These are phyloP conservation scores for Plutella xylostella DNA, from an alignment of 2,888 invertebrate genomes.

Conservation along the genomic window DNA sequence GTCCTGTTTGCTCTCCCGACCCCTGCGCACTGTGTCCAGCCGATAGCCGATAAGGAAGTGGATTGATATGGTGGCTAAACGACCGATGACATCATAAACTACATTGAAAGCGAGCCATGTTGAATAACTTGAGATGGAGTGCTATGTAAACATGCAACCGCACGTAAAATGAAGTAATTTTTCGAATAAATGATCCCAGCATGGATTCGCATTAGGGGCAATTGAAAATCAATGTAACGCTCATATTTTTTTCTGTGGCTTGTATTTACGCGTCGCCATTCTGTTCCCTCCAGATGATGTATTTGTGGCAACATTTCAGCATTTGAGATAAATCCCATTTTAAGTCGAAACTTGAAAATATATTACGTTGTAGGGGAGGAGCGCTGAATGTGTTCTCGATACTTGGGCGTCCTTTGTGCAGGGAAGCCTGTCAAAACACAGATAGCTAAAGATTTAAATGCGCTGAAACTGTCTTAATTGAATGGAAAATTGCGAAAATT, in stretches of 20 bases:
- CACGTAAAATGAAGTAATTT: slow-evolving; percentile 6
- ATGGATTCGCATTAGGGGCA: slow-evolving; percentile 16
- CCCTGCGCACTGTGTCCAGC: slow-evolving; percentile 7
- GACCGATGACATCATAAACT: too few species aligned
- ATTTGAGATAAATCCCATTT: slow-evolving; percentile 40
- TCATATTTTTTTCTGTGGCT: background rate
- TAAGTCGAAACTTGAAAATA: slow-evolving; percentile 64
- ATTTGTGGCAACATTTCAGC: slow-evolving; percentile 12
- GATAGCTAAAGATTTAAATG: slow-evolving; percentile 31
- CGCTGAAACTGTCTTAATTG: slow-evolving; percentile 6
- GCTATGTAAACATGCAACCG: background rate
- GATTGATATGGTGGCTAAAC: too few species aligned
- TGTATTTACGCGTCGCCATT: background rate
- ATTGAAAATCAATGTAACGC: slow-evolving; percentile 15
- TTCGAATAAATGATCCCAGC: slow-evolving; percentile 7
- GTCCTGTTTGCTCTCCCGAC: slow-evolving; percentile 24
- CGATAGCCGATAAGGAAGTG: slow-evolving; percentile 19
- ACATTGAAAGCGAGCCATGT: background rate
- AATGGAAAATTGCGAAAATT: slow-evolving; percentile 7
- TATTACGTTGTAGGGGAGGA: slow-evolving; percentile 49
- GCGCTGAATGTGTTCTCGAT: slow-evolving; percentile 30
- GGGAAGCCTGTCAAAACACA: slow-evolving; percentile 53
- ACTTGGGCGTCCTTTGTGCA: slow-evolving; percentile 38
- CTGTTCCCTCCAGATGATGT: slow-evolving; percentile 13
- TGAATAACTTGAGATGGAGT: background rate